Evolutionary conservation across 2,888 invertebrate species (phyloP).

Genomic region (Actias luna): DNA sequence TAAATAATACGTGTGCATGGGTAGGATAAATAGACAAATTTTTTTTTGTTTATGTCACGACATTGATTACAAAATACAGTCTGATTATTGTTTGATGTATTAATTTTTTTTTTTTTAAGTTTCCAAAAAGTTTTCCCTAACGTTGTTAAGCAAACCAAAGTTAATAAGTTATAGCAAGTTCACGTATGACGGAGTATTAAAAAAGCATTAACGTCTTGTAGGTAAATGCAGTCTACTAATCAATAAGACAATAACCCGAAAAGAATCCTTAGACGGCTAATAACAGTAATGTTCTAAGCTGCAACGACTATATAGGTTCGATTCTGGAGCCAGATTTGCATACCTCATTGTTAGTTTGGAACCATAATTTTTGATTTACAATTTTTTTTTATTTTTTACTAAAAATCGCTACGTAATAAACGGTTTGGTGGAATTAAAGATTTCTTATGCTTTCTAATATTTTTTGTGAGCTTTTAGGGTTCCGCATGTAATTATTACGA

Average conservation of each 20-base stretch:
- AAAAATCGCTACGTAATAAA: constrained; percentile 37
- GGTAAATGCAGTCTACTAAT: neutral
- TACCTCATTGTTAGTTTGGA: constrained; percentile 72
- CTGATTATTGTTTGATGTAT: no score
- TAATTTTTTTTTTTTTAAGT: no score
- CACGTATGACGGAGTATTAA: no score
- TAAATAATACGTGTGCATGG: no score
- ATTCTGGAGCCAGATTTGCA: constrained; percentile 64
- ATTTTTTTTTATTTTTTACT: constrained; percentile 26
- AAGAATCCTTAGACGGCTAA: neutral
- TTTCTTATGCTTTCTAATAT: constrained; percentile 62
- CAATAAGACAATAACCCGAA: neutral
- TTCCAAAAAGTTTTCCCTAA: no score
- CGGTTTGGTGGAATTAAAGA: constrained; percentile 54
- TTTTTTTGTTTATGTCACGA: no score
- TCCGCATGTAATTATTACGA: constrained; percentile 8
- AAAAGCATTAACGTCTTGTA: no score
- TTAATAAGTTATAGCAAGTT: no score
- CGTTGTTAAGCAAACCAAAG: no score
- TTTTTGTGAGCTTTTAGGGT: constrained; percentile 34
- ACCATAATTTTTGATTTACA: constrained; percentile 57
- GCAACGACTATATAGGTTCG: constrained; percentile 57
- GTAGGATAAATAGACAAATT: no score
- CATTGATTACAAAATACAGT: no score
- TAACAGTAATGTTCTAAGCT: constrained; percentile 41